A percentile compares a stretch with the other conserved stretches of the same genome.
These are phyloP conservation scores for Noctua fimbriata DNA, from an alignment of 2,888 invertebrate genomes.

Conservation along the genomic window DNA sequence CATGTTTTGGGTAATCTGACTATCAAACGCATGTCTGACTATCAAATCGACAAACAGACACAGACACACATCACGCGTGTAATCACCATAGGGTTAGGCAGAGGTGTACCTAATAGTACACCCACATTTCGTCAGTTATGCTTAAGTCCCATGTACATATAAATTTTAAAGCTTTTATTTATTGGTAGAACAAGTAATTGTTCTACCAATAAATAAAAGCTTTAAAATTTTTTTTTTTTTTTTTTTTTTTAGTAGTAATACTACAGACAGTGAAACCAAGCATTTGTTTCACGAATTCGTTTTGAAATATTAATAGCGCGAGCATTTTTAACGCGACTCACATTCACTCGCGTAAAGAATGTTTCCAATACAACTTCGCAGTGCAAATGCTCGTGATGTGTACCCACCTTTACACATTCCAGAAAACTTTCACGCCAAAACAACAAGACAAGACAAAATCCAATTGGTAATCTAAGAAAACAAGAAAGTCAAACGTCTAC, in stretches of 20 bases:
- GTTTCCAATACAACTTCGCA: not conserved
- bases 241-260: too few species aligned
- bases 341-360: not conserved
- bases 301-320: not conserved
- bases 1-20: too few species aligned
- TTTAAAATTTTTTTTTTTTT: too few species aligned
- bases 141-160: too few species aligned
- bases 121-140: too few species aligned
- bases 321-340: not conserved
- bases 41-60: not conserved
- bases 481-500: slow-evolving; percentile 38
- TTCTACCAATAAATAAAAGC: too few species aligned
- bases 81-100: too few species aligned
- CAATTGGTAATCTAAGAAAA: slow-evolving; percentile 41
- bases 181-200: not conserved
- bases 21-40: not conserved
- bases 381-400: not conserved
- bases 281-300: not conserved
- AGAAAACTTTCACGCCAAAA: not conserved
- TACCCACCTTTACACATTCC: not conserved
- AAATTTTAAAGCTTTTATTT: not conserved
- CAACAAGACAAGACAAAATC: slow-evolving; percentile 14
- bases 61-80: too few species aligned
- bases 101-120: too few species aligned
- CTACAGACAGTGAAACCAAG: not conserved